Evolutionary conservation across 2,888 invertebrate genomes (phyloP), one percentile per base, ranked within the genome.

Genomic region (Heterodera filipjevi): DNA sequence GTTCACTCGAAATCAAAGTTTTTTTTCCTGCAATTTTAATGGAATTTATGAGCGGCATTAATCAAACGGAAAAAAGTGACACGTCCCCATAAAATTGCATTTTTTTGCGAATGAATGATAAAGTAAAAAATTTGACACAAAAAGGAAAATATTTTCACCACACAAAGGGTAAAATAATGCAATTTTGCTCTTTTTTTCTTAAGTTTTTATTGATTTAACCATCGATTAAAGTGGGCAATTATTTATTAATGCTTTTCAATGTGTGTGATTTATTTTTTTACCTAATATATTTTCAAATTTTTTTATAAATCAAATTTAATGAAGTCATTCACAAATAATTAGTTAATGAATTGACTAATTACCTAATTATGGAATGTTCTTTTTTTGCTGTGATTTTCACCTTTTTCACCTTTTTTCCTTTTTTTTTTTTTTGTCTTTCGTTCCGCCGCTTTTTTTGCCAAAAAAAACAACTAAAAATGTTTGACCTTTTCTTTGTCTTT

Each of bases 351-450:
- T n/a, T n/a, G n/a, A n/a, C n/a, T 30, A 66, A n/a, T 30, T 30
- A 19, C 14, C 16, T 44, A 22, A 22, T 71, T 32, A 39, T 39
- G 6, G n/a, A 39, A 39, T 39, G 39, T 39, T 12, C 39, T 39
- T 59, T 59, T 35, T 32, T 16, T 79, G 44, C 2, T 73, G n/a
- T 73, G 73, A 53, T 19, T 39, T 39, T 16, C 6, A 33, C 30
- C 14, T n/a, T 73, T 68, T 76, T 76, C 14, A 27, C 30, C n/a
- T 76, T 70, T 39, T 19, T 33, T 72, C 33, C 30, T 66, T 66
- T 27, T 19, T 22, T 32, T 32, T 27, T 30, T 30, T 33, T 72
- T 33, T 35, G 32, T 27, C 19, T 72, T 66, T 66, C 30, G 27
- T 66, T 27, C 27, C 66, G 66, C 19, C 32, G 59, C 59, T 59